Base-by-base conservation (phyloP, 2,888 invertebrate genomes). In the Ceramica pisi region DNA sequence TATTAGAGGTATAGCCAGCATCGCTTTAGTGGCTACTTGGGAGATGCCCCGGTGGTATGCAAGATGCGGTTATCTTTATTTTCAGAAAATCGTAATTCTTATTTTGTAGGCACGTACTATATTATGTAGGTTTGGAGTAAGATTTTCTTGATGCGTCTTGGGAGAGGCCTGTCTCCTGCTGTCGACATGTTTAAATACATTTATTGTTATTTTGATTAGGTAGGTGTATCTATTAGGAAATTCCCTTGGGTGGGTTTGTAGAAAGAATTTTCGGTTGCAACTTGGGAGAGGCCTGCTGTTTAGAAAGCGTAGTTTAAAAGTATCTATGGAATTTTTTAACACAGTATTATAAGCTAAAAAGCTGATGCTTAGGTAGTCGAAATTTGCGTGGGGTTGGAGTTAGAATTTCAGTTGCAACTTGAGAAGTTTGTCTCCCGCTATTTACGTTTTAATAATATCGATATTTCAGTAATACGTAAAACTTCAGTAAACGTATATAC, bases 251-350 rank as follows among this genome's bases (percentile, higher is more conserved):
- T 19, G 46, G 19, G 48, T 31, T 51, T 51, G 12, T 6, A 61
- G 4, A 35, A 44, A 62, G 7, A 53, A 26, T 46, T 38, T 46
- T 61, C 44, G 35, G 23, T 35, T 51, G 16, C 51, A 44, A 53
- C 70, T 71, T 70, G 61, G 71, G 71, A 71, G 61, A 71, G 19
- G 12, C 53, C 31, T 31, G 31, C n/a, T n/a, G n/a, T n/a, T n/a
- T n/a, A n/a, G n/a, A n/a, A n/a, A n/a, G n/a, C n/a, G n/a, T n/a
- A n/a, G n/a, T n/a, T n/a, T n/a, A n/a, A n/a, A n/a, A n/a, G n/a
- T n/a, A n/a, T n/a, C n/a, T n/a, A n/a, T n/a, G n/a, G n/a, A n/a
- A n/a, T n/a, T n/a, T n/a, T n/a, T n/a, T n/a, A n/a, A n/a, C n/a
- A n/a, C n/a, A n/a, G n/a, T n/a, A n/a, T n/a, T n/a, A n/a, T n/a